These are phyloP conservation scores for Idaea straminata DNA, from an alignment of 2,888 invertebrate genomes.

Conservation along the genomic window DNA sequence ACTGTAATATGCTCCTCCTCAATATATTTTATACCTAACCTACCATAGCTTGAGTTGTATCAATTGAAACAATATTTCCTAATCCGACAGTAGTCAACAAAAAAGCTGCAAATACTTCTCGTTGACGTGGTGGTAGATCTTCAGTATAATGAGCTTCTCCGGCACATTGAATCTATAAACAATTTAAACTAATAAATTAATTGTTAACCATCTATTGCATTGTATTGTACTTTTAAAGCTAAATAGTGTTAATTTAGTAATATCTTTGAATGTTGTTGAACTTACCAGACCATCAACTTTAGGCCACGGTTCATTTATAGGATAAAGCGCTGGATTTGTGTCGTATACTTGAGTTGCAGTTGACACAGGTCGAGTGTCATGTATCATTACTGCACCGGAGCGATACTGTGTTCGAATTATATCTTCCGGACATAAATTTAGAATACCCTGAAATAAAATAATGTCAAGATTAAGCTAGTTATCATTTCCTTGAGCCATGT, in stretches of 20 bases:
- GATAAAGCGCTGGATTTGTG: slow-evolving; percentile 81
- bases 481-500: not conserved
- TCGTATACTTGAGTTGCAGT: slow-evolving; percentile 80
- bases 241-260: too few relatives aligned
- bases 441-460: slow-evolving; percentile 58
- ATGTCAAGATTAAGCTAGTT: not conserved
- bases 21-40: slow-evolving; percentile 13
- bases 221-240: not conserved
- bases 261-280: not conserved
- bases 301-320: slow-evolving; percentile 80
- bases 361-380: slow-evolving; percentile 76
- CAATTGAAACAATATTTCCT: slow-evolving; percentile 79
- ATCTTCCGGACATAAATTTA: slow-evolving; percentile 69
- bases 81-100: slow-evolving; percentile 71
- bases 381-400: slow-evolving; percentile 60
- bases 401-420: slow-evolving; percentile 54
- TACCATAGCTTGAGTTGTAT: slow-evolving; percentile 83
- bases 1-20: too few relatives aligned
- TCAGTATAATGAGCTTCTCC: slow-evolving; percentile 85
- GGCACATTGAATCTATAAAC: slow-evolving; percentile 74
- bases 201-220: not conserved
- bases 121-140: slow-evolving; percentile 77
- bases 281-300: slow-evolving; percentile 75
- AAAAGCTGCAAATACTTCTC: slow-evolving; percentile 84
- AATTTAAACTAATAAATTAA: not conserved